Evolutionary conservation across 1,140 invertebrate genomes (phyloP), one percentile per base, ranked within the genome.

Genomic region (Acyrthosiphon pisum): DNA sequence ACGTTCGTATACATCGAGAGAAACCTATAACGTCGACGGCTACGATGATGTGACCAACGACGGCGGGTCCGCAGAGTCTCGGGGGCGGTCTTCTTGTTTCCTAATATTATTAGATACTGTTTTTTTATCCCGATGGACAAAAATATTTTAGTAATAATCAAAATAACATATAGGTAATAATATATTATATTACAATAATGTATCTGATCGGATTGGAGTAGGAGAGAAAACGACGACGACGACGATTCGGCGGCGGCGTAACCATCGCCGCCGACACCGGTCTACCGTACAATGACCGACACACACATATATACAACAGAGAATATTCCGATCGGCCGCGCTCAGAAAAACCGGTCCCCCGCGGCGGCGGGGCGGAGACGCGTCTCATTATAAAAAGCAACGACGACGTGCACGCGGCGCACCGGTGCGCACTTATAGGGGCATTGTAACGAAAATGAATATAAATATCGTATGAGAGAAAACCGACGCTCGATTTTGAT

Each of bases 381-480:
- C 37, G 37, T 68, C 89, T 90, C 89, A 44, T 68, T 90, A 90
- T n/a, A 90, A 90, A 76, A 90, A 90, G 89, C 89, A 41, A 90
- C 89, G 44, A 90, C 89, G 35, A 56, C 50, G 50, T 89, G 37
- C 37, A n/a, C 89, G 6, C 53, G 2, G 18, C n/a, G 18, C 30
- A 30, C 48, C n/a, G 37, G 41, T 18, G 35, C 20, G 23, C 87
- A 26, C 48, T 76, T n/a, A 76, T 41, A 30, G 87, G 35, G 50
- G 35, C 48, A 26, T 26, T 53, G 88, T 53, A 89, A 56, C 48
- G 30, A 86, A 41, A 46, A 41, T 26, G 83, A 30, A 37, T 50
- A 84, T 46, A 48, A 46, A 56, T 26, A 89, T 86, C 30, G 30
- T 44, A 88, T 6, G 46, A 50, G 44, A 26, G 48, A 86, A 50